These are phyloP conservation scores for Chlorospingus flavigularis DNA, from an alignment of 2,797 vertebrate genomes.

Conservation along the genomic window DNA sequence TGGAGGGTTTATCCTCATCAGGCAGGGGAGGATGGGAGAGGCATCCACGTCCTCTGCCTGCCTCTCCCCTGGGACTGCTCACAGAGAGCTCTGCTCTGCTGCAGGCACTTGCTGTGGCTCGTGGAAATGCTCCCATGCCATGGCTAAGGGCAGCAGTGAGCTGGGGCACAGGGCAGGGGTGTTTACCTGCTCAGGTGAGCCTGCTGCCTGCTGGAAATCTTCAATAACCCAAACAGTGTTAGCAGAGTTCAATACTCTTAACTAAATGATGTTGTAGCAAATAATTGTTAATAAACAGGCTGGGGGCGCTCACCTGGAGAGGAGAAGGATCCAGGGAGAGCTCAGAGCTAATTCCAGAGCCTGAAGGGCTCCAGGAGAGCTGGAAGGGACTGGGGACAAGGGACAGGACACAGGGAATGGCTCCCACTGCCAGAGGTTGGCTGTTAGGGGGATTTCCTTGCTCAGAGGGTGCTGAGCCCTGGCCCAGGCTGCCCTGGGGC, in stretches of 20 bases:
- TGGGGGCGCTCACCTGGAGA: background rate
- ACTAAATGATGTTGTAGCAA: background rate
- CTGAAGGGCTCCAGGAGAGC: background rate
- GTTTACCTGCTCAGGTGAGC: background rate
- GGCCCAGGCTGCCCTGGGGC: background rate
- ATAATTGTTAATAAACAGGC: background rate
- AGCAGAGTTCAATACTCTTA: background rate
- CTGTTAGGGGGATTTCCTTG: background rate
- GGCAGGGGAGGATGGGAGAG: slow-evolving; percentile 51
- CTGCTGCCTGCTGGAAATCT: background rate
- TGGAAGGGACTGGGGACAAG: background rate
- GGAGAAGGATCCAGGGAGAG: background rate
- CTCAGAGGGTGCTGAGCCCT: background rate
- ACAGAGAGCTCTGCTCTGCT: background rate
- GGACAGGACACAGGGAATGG: background rate
- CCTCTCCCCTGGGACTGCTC: background rate
- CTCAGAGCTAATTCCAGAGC: background rate
- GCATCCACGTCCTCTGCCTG: slow-evolving; percentile 52
- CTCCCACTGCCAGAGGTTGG: background rate
- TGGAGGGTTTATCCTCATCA: background rate
- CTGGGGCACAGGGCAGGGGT: background rate
- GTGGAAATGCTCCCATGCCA: fast-evolving
- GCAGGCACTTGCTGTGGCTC: too few relatives aligned
- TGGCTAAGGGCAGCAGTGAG: background rate
- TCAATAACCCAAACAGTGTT: background rate